Evolutionary conservation across 1,140 invertebrate genomes (phyloP), one percentile per base, ranked within the genome.

Genomic region (Eufriesea mexicana): DNA sequence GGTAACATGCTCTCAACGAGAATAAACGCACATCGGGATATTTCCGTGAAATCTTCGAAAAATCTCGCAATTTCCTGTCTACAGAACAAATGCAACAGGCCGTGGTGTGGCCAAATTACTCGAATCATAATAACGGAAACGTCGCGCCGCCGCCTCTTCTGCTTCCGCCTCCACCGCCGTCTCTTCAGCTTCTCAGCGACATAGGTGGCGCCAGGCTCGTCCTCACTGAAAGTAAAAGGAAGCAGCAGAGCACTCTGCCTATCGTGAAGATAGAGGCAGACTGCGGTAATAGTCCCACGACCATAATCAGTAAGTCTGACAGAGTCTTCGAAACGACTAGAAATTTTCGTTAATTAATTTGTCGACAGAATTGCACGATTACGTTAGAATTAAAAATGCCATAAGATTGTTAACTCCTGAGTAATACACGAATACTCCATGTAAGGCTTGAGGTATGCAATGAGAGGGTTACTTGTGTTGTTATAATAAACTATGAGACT

Each of bases 41-140:
- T 35, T 42, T 47, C 2, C 35, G 1, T n/a, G 66, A n/a, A 66
- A 62, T 35, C 35, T 35, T 35, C 35, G 1, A 5, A 25, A 7
- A 14, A 25, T 25, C 5, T 42, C 12, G 12, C 20, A 66, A 74
- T 78, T 67, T 16, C 88, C 74, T 67, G 83, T 84, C 86, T 87
- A 92, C 95, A 95, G 97, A 97, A 92, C 95, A 96, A 90, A 95
- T 96, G 92, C 96, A 97, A 86, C 96, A 97, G 91, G 95, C 96
- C 2, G 96, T 97, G n/a, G 96, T 97, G 7, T 97, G 95, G 96
- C 96, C 96, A 71, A 96, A 95, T 89, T 95, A 96, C 87, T 95
- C 95, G 68, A 96, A 95, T 91, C 90, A 93, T 67, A 90, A 81
- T 81, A 89, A 86, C 47, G 88, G 85, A 70, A 92, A 89, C 80